Conservation (phyloP, 2,113 vertebrate genomes). For the Phaethornis superciliosus region DNA sequence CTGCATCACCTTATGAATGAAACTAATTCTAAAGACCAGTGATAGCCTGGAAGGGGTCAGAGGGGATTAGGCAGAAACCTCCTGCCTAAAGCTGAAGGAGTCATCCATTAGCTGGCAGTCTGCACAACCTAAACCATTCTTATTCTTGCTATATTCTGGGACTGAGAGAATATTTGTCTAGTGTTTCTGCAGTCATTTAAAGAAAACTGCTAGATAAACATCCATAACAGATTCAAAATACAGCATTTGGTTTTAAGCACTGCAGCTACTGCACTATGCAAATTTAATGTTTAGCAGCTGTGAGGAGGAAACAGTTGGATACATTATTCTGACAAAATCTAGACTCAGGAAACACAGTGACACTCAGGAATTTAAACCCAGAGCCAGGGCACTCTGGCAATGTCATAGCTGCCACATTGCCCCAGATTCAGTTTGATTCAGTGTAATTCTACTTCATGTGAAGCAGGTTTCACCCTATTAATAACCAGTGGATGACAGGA, state of each 20-base stretch:
- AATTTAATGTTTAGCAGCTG: neutral
- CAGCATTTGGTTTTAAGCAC: neutral
- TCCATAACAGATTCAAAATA: neutral
- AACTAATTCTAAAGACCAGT: neutral
- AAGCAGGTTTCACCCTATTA: neutral
- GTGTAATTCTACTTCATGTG: neutral
- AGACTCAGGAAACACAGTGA: neutral
- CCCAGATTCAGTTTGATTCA: neutral
- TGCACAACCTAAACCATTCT: neutral
- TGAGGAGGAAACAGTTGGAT: neutral
- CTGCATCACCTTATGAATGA: neutral
- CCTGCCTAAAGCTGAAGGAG: neutral
- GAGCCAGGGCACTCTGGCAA: neutral
- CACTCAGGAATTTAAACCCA: neutral
- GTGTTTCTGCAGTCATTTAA: neutral
- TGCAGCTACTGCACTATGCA: neutral
- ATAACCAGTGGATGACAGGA: neutral
- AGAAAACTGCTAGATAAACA: neutral
- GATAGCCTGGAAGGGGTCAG: neutral
- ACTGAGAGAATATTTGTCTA: neutral
- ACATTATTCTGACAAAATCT: neutral
- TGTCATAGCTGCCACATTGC: neutral
- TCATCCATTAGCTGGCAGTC: neutral
- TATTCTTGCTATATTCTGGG: neutral
- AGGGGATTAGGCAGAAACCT: neutral